A percentile compares a stretch with the other conserved stretches of the same genome.
These are phyloP conservation scores for Gallinago paraguaiae DNA, from an alignment of 2,113 vertebrate genomes.

Conservation along the genomic window DNA sequence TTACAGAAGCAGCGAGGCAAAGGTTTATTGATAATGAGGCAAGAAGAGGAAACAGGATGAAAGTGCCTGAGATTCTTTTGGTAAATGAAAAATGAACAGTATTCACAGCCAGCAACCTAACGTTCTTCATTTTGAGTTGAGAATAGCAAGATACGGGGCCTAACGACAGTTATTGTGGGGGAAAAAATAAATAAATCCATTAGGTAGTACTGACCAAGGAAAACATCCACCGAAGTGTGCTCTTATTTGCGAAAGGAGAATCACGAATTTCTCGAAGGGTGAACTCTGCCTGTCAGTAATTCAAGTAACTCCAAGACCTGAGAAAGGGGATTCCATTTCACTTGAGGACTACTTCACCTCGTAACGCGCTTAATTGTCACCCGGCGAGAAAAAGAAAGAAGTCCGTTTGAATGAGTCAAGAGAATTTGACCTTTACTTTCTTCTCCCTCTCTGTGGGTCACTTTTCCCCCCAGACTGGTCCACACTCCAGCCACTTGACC, in stretches of 20 bases:
- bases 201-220: not conserved
- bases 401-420: not conserved
- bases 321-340: not conserved
- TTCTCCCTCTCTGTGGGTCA: not conserved
- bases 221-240: not conserved
- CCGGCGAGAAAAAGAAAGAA: not conserved
- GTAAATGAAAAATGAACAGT: not conserved
- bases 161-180: not conserved
- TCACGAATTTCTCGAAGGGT: not conserved
- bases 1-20: not conserved
- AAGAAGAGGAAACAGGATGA: conserved; percentile 5
- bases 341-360: not conserved
- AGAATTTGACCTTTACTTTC: not conserved
- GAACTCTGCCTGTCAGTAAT: not conserved
- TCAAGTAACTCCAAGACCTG: not conserved
- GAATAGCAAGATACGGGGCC: not conserved
- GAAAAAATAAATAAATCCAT: not conserved
- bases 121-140: not conserved
- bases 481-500: not conserved
- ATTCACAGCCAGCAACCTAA: not conserved
- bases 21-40: conserved; percentile 37
- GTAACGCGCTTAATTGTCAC: not conserved
- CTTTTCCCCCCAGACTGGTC: not conserved
- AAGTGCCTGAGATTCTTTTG: not conserved
- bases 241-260: not conserved